phyloP scores from a whole-genome alignment of 2,113 vertebrate species.

The Chascanopsetta lugubris region DNA sequence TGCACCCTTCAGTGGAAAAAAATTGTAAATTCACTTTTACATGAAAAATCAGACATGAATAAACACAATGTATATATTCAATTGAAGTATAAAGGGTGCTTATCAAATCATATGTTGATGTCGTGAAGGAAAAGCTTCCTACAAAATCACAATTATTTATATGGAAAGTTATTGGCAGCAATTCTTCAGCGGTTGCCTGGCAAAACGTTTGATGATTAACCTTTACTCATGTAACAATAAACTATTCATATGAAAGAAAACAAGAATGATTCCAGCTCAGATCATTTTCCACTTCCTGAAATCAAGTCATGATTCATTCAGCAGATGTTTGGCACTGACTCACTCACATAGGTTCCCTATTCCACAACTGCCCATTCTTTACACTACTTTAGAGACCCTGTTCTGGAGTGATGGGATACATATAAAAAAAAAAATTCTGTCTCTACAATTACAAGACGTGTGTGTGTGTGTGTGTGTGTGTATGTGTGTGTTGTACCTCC shows the following conservation, averaged over 20 bases:
- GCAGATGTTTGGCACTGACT: not conserved
- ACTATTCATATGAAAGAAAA: too few relatives aligned
- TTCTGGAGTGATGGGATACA: not conserved
- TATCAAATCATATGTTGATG: too few relatives aligned
- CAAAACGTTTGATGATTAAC: too few relatives aligned
- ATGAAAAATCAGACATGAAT: not conserved
- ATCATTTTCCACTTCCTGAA: not conserved
- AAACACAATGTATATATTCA: not conserved
- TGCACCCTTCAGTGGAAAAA: conserved; percentile 86
- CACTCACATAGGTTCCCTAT: not conserved
- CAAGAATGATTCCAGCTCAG: not conserved
- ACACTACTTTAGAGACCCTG: not conserved
- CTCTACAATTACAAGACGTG: too few relatives aligned
- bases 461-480: not conserved
- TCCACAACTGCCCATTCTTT: not conserved
- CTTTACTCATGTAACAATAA: too few relatives aligned
- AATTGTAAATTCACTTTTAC: too few relatives aligned
- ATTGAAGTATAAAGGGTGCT: too few relatives aligned
- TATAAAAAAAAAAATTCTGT: too few relatives aligned
- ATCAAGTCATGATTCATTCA: not conserved
- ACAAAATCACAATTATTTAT: too few relatives aligned
- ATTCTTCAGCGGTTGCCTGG: too few relatives aligned
- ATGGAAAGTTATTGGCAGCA: too few relatives aligned
- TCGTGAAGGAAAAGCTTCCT: too few relatives aligned
- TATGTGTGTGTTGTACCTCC: conserved; percentile 82